These are phyloP conservation scores for Dromius quadrimaculatus DNA, from an alignment of 2,888 invertebrate genomes.

Conservation along the genomic window DNA sequence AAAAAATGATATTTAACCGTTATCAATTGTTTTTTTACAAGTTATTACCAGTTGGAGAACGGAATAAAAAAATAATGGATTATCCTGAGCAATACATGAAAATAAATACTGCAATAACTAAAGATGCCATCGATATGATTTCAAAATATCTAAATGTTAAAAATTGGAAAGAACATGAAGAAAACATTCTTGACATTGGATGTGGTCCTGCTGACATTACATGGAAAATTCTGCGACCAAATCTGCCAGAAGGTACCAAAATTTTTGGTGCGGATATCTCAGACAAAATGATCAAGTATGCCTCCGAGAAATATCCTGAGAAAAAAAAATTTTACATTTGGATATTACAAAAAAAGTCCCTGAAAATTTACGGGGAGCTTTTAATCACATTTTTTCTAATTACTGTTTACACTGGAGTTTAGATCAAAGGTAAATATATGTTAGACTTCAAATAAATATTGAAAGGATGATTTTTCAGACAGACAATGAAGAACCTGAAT, in stretches of 20 bases:
- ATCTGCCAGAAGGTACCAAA: slow-evolving; percentile 67
- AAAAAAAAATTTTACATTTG: slow-evolving; percentile 63
- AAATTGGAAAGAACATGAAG: slow-evolving; percentile 64
- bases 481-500: slow-evolving; percentile 72
- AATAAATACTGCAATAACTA: too few species aligned
- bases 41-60: too few species aligned
- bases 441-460: not conserved
- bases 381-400: slow-evolving; percentile 76
- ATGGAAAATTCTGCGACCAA: slow-evolving; percentile 70
- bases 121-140: slow-evolving; percentile 61
- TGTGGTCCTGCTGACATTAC: slow-evolving; percentile 77
- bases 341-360: slow-evolving; percentile 71
- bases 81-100: too few species aligned
- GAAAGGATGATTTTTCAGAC: slow-evolving; percentile 40
- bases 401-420: slow-evolving; percentile 81
- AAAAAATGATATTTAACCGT: too few species aligned
- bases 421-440: slow-evolving; percentile 68
- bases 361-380: slow-evolving; percentile 65
- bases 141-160: too few species aligned
- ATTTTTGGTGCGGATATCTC: slow-evolving; percentile 76
- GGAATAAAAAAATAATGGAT: too few species aligned
- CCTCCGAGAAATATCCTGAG: slow-evolving; percentile 68
- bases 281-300: slow-evolving; percentile 74
- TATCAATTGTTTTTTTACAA: too few species aligned
- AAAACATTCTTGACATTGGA: slow-evolving; percentile 72